Base-by-base conservation (phyloP, 2,113 vertebrate species). In the Apus apus region DNA sequence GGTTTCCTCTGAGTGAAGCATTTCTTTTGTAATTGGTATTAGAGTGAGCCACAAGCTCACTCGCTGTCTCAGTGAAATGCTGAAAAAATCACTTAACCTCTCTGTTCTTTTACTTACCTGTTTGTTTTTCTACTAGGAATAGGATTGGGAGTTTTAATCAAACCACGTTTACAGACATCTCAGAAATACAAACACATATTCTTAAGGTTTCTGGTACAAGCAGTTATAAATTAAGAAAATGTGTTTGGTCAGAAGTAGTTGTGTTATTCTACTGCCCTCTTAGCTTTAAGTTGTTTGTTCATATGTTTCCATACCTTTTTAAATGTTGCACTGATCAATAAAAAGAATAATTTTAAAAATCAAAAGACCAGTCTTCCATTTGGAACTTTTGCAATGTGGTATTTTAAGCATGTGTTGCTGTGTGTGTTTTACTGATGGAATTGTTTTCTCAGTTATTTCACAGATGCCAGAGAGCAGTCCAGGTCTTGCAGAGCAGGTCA, bases 401-500 rank as follows among this genome's bases (percentile, higher is more conserved):
- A 29, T 73, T 73, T 46, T 3, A 62, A 51, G 45, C 19, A n/a
- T 64, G 38, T 65, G 27, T 27, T 75, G 51, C 64, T 80, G 2
- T 50, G 0, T 58, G 60, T 21, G 34, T 82, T 26, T 53, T n/a
- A 72, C 73, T 92, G 67, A 82, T 14, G n/a, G 68, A 30, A 22
- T 64, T 75, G 57, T 95, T 87, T 90, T 95, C 94, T 73, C 97
- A 99, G 99, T 99, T 99, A 96, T 99, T 99, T 95, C 99, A 99
- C 97, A 98, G 99, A 34, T 99, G 99, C 90, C 99, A 99, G 98
- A 98, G 99, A 20, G 98, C 99, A 2, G 99, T 99, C 57, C 98
- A 98, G 40, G 97, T 98, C 15, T 86, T 99, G 96, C 99, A 99
- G 94, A 96, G 98, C 96, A 98, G 98, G 54, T 98, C 98, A 34